These are phyloP conservation scores for Narcine bancroftii DNA, from an alignment of 2,113 vertebrate species.

Conservation along the genomic window DNA sequence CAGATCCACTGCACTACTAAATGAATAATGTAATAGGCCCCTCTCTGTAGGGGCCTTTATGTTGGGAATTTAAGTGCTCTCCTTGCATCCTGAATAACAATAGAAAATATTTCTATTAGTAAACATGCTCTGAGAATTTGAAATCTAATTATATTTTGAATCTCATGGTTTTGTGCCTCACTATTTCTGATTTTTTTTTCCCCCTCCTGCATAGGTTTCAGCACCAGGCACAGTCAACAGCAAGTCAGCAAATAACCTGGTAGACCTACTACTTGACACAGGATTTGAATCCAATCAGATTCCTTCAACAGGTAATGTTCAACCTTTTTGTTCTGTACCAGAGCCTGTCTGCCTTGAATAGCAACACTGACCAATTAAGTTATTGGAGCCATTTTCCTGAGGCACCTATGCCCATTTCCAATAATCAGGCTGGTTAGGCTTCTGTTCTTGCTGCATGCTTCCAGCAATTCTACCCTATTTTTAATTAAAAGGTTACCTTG, in stretches of 20 bases:
- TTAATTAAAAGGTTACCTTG: conserved; percentile 21
- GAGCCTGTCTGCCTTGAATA: conserved; percentile 1
- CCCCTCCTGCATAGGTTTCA: conserved; percentile 54
- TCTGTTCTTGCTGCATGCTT: conserved; percentile 2
- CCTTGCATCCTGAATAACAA: not conserved
- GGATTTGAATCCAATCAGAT: conserved; percentile 50
- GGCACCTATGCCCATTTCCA: conserved; percentile 27
- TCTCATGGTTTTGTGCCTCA: not conserved
- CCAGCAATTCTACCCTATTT: not conserved
- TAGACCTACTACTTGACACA: conserved; percentile 76
- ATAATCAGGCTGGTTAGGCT: not conserved
- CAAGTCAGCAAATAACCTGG: conserved; percentile 66
- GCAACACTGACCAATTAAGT: conserved; percentile 6
- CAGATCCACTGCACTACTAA: too few species aligned
- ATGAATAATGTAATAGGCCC: too few species aligned
- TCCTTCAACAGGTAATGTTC: conserved; percentile 58
- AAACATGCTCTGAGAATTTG: not conserved
- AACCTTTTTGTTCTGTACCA: not conserved
- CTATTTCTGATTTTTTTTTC: not conserved
- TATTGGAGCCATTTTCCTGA: not conserved
- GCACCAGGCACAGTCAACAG: conserved; percentile 50
- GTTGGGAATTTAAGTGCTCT: not conserved
- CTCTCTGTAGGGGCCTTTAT: too few species aligned
- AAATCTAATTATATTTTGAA: not conserved
- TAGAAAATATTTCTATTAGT: conserved; percentile 9